phyloP scores from a whole-genome alignment of 2,113 vertebrate genomes.

The Chelonoidis abingdonii region DNA sequence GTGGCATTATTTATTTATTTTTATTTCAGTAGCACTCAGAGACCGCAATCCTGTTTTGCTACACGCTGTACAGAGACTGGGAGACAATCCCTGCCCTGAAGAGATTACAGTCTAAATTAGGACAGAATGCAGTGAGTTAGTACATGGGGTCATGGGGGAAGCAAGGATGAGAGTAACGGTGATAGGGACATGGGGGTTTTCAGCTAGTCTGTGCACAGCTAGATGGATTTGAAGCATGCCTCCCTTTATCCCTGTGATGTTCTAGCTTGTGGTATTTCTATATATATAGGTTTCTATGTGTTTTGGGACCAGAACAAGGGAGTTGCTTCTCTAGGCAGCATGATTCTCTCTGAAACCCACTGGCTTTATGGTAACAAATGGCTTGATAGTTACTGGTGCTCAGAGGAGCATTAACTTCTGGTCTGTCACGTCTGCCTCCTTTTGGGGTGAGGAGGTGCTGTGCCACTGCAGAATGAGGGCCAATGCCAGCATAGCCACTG shows the following conservation, averaged over 20 bases:
- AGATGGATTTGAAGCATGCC: not conserved
- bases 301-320: not conserved
- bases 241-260: not conserved
- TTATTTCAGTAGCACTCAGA: not conserved
- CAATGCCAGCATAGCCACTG: accelerated
- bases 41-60: not conserved
- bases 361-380: not conserved
- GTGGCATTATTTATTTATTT: not conserved
- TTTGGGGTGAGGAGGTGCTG: not conserved
- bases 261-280: not conserved
- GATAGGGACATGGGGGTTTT: not conserved
- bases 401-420: not conserved
- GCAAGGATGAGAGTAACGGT: not conserved
- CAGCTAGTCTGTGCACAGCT: not conserved
- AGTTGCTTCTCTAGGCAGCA: not conserved
- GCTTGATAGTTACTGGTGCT: not conserved
- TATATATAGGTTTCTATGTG: not conserved
- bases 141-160: not conserved
- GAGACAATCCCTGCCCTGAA: accelerated
- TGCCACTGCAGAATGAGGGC: accelerated
- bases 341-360: not conserved
- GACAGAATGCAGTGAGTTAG: not conserved
- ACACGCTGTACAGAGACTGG: accelerated
- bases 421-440: not conserved
- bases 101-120: not conserved